phyloP scores from a whole-genome alignment of 2,113 vertebrate genomes.

The Notarius lentiginosus region DNA sequence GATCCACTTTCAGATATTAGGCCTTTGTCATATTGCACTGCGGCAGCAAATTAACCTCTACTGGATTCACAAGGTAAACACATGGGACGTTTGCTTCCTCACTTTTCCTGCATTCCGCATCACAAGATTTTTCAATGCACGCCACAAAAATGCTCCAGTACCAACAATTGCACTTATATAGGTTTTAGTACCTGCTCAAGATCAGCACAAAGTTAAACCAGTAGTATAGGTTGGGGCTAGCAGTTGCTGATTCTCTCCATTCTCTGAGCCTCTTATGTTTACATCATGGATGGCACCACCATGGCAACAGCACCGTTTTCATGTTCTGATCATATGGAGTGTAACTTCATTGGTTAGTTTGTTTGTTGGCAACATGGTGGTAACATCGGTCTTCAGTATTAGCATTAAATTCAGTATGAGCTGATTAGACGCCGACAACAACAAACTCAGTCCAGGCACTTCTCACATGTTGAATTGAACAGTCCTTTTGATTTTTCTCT shows the following conservation, averaged over 20 bases:
- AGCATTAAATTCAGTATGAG: too few species aligned
- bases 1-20: slow-evolving; percentile 79
- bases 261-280: neutral
- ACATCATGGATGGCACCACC: neutral
- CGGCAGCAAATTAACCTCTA: slow-evolving; percentile 96
- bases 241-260: neutral
- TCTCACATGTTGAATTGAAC: too few species aligned
- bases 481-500: too few species aligned
- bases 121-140: neutral
- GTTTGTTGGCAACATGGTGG: too few species aligned
- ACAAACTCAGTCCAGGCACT: too few species aligned
- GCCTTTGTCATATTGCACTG: slow-evolving; percentile 89
- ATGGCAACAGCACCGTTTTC: too few species aligned
- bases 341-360: too few species aligned
- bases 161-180: neutral
- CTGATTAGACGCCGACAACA: too few species aligned
- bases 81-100: neutral
- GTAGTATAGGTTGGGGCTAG: neutral
- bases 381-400: too few species aligned
- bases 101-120: neutral
- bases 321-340: too few species aligned
- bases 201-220: neutral
- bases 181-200: neutral
- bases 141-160: neutral
- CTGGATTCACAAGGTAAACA: slow-evolving; percentile 94